Evolutionary conservation across 2,888 invertebrate species (phyloP), one percentile per base, ranked within the genome.

Genomic region (Melinaea menophilus): DNA sequence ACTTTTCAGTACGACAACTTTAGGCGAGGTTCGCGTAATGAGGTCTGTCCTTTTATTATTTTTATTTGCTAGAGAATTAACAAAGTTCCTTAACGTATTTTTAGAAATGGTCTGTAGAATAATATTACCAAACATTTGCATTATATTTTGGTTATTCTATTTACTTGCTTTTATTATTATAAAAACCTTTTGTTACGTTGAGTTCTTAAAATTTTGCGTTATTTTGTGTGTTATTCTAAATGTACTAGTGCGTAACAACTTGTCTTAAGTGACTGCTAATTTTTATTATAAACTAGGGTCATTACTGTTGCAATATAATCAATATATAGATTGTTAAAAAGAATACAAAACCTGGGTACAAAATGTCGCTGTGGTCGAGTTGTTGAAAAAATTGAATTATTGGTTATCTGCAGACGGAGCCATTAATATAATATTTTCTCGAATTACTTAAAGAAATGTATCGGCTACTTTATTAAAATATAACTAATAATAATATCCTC

Each of bases 21-120:
- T 73, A 72, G 68, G 73, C 75, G 71, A 75, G 74, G 75, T 73
- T 73, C 68, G 63, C 67, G 67, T 62, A 70, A 67, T 65, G 69
- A 69, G 58, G 64, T 64, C 45, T 56, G 63, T 64, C 61, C 59
- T 61, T 59, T 69, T 69, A 60, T 55, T 63, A 0, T 69, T 68
- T 68, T 66, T 64, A 69, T 67, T 67, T 59, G 60, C 58, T 63
- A 70, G 60, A 63, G 65, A 71, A 63, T 55, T 61, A 57, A 63
- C 67, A 22, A 22, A 69, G 59, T 63, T 65, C 64, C 31, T 31
- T 55, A n/a, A 33, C 60, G 34, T 64, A 61, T 55, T 56, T 47
- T 57, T 58, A 41, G 22, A 58, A 55, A 55, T 46, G 47, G 35
- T 55, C 61, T 55, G 11, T 55, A 58, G 57, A 48, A 47, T 22